Evolutionary conservation across 2,113 vertebrate genomes (phyloP).

Genomic region (Agelaius tricolor): DNA sequence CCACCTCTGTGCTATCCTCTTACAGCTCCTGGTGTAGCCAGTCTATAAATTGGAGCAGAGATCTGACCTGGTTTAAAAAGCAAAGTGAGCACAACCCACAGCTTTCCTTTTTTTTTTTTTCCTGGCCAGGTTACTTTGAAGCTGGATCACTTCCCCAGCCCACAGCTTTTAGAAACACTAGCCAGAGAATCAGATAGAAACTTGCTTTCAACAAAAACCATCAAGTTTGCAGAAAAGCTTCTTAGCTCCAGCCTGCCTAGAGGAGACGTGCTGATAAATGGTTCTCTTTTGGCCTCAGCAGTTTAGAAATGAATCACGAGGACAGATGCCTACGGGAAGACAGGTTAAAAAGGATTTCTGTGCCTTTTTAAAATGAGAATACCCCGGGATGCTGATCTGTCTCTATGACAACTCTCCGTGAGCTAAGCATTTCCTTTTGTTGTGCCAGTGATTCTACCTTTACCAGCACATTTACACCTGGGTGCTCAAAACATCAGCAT

Average conservation of each 20-base stretch:
- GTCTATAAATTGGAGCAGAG: not conserved
- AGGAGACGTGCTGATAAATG: conserved; percentile 48
- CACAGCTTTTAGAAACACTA: conserved; percentile 50
- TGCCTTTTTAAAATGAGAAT: conserved; percentile 38
- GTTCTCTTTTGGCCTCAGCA: conserved; percentile 23
- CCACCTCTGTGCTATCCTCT: not conserved
- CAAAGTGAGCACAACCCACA: conserved; percentile 27
- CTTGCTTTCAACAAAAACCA: conserved; percentile 44
- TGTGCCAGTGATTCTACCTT: not conserved
- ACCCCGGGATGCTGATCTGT: conserved; percentile 18
- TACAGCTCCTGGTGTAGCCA: not conserved
- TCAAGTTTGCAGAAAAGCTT: conserved; percentile 57
- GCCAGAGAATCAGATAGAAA: conserved; percentile 55
- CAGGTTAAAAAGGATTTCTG: conserved; percentile 50
- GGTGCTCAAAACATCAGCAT: not conserved
- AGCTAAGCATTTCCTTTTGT: not conserved
- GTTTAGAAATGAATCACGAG: conserved; percentile 47
- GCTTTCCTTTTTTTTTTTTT: conserved; percentile 44
- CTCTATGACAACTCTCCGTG: conserved; percentile 56
- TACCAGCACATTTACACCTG: not conserved
- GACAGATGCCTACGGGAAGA: conserved; percentile 37
- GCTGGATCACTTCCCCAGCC: conserved; percentile 49
- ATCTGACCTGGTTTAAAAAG: conserved; percentile 59
- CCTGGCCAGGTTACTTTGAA: conserved; percentile 62
- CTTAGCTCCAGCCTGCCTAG: conserved; percentile 44